phyloP scores from a whole-genome alignment of 1,140 invertebrate genomes.

The Phocides pigmalion region DNA sequence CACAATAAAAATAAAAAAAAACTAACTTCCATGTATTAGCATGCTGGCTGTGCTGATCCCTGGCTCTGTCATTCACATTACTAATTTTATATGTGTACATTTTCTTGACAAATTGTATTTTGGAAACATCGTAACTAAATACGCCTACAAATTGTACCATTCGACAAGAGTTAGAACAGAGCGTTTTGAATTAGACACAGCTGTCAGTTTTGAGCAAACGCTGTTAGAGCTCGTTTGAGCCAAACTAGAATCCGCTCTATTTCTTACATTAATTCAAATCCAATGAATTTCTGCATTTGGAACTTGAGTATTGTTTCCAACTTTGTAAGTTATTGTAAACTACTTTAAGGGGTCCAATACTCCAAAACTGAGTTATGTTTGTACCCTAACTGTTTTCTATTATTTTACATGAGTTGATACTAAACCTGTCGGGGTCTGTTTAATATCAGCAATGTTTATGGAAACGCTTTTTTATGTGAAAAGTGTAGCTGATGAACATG shows the following conservation, averaged over 20 bases:
- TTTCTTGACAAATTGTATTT: too few species aligned
- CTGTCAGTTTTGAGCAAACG: slow-evolving; percentile 76
- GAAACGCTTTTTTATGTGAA: too few species aligned
- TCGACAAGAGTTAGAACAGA: slow-evolving; percentile 32
- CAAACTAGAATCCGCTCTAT: slow-evolving; percentile 58
- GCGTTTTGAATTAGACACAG: slow-evolving; percentile 66
- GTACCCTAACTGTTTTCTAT: too few species aligned
- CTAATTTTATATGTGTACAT: too few species aligned
- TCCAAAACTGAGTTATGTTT: not conserved
- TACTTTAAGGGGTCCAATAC: not conserved
- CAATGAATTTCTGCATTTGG: slow-evolving; percentile 62
- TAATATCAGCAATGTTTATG: too few species aligned
- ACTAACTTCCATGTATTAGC: too few species aligned
- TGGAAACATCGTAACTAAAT: not conserved
- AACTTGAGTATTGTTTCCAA: slow-evolving; percentile 6
- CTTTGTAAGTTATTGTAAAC: not conserved
- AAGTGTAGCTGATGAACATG: too few species aligned
- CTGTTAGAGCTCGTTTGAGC: slow-evolving; percentile 52
- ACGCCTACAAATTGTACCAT: not conserved
- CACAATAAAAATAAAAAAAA: too few species aligned
- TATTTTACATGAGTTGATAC: too few species aligned
- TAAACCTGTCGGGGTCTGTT: too few species aligned
- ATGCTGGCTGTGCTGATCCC: too few species aligned
- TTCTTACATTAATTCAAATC: slow-evolving; percentile 76
- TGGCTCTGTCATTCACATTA: too few species aligned